phyloP scores from a whole-genome alignment of 2,888 invertebrate genomes.

The Agonopterix heracliana region DNA sequence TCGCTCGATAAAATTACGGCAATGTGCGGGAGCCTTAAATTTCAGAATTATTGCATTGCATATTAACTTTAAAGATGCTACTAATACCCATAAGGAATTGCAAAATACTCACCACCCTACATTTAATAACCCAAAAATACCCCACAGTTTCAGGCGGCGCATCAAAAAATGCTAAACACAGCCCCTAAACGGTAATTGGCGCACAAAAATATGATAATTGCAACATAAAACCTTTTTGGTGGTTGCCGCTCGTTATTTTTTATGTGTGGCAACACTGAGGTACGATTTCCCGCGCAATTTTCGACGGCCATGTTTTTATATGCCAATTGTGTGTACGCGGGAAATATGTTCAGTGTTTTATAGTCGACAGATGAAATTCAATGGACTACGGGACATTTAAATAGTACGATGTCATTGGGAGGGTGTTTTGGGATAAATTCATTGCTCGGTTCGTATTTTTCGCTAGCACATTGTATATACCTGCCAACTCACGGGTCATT shows the following conservation, averaged over 20 bases:
- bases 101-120: background rate
- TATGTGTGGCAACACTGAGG: conserved; percentile 44
- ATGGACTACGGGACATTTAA: no score
- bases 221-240: conserved; percentile 54
- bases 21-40: no score
- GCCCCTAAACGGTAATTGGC: conserved; percentile 55
- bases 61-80: no score
- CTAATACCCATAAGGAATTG: no score
- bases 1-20: no score
- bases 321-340: conserved; percentile 6
- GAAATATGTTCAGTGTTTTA: background rate
- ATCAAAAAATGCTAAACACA: conserved; percentile 47
- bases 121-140: conserved; percentile 16
- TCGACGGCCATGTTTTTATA: conserved; percentile 6
- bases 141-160: conserved; percentile 23
- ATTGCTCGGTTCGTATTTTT: no score
- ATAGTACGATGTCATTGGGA: no score
- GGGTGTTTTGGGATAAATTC: no score
- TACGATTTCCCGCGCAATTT: conserved; percentile 35
- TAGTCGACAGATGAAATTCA: background rate
- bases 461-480: no score
- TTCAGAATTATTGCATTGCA: no score
- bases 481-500: no score
- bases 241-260: conserved; percentile 49
- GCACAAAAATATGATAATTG: conserved; percentile 64